Conservation (phyloP, 2,797 vertebrate species). For the Cossypha dichroa region DNA sequence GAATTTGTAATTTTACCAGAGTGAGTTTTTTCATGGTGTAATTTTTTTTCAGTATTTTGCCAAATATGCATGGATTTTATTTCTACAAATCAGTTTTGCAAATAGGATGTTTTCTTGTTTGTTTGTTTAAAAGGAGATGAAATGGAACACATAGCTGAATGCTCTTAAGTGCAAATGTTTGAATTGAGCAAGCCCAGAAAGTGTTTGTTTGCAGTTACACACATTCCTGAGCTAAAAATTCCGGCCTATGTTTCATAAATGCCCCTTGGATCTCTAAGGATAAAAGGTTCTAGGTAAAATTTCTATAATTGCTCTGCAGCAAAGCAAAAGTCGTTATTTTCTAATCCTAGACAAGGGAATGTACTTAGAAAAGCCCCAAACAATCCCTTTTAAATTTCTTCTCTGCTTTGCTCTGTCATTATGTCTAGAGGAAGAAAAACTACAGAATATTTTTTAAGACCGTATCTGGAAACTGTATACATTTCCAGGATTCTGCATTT, state of each 20-base stretch:
- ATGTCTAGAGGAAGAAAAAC: not conserved
- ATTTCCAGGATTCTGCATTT: not conserved
- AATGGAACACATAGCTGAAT: not conserved
- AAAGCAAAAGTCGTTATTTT: not conserved
- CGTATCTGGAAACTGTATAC: not conserved
- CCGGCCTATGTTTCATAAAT: not conserved
- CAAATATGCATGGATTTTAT: not conserved
- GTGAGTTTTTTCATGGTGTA: not conserved
- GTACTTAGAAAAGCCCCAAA: not conserved
- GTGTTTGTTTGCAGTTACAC: not conserved
- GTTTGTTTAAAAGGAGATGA: not conserved
- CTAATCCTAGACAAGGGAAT: not conserved
- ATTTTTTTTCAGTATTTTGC: not conserved
- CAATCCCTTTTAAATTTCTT: not conserved
- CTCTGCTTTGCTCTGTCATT: not conserved
- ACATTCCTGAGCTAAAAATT: conserved; percentile 16
- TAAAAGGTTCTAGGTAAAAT: conserved; percentile 26
- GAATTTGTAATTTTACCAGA: not conserved
- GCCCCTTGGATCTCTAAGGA: conserved; percentile 18
- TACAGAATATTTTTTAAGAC: not conserved
- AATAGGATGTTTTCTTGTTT: not conserved
- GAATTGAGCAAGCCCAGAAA: not conserved
- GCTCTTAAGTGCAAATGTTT: not conserved
- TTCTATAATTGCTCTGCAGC: conserved; percentile 2
- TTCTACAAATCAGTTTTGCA: not conserved